Conservation (phyloP, 2,113 vertebrate species). For the Podocnemis expansa region DNA sequence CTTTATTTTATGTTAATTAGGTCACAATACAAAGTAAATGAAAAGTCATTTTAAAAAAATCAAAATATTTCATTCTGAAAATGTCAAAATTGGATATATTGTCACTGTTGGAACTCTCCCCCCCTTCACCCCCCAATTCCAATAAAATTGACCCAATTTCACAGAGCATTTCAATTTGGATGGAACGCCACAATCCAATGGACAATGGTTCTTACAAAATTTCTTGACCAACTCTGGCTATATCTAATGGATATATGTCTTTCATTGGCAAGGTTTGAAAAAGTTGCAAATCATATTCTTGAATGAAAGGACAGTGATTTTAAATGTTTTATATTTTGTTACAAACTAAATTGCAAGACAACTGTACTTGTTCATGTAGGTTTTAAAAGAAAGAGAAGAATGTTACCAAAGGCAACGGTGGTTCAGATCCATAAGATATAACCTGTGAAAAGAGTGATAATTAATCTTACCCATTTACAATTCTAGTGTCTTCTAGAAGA, state of each 20-base stretch:
- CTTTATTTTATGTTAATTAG: background rate
- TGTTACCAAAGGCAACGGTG: no score
- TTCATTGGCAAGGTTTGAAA: background rate
- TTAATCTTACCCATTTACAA: background rate
- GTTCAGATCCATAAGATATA: no score
- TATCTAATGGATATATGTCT: background rate
- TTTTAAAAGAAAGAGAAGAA: background rate
- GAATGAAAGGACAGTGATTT: background rate
- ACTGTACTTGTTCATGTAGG: background rate
- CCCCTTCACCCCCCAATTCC: background rate
- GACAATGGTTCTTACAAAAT: no score
- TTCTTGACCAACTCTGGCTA: no score
- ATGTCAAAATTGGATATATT: background rate
- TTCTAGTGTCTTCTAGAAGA: background rate
- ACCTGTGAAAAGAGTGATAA: background rate
- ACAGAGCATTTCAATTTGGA: no score
- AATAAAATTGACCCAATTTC: no score
- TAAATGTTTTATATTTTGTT: background rate
- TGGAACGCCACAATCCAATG: no score
- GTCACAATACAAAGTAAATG: constrained; percentile 9
- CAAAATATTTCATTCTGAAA: background rate
- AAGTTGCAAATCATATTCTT: no score
- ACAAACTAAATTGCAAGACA: background rate
- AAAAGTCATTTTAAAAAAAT: constrained; percentile 22
- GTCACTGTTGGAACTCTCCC: background rate